Percentiles rank a stretch among this genome's conserved stretches.
Evolutionary conservation across 30 jellyfish, hydroid and myxozoan genomes (phyloP).

Genomic region (Rhopilema esculentum): DNA sequence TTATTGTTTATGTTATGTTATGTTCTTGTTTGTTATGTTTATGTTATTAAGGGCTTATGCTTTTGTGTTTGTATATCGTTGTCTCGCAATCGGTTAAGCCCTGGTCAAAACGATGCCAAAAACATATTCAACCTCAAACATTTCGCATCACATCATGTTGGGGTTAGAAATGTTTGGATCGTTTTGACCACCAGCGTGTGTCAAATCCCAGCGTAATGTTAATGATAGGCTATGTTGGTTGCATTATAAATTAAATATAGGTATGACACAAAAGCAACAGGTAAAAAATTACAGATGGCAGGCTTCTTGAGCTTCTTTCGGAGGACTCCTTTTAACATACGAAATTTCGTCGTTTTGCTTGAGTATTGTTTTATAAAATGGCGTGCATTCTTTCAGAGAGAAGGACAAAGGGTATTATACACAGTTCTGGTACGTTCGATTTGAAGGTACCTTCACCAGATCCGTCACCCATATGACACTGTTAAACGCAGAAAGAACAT

Average conservation of each 20-base stretch:
- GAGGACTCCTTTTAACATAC: not conserved
- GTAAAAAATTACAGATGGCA: not conserved
- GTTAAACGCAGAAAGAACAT: not conserved
- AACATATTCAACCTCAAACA: not conserved
- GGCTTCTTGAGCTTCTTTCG: not conserved
- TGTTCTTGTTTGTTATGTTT: too few relatives aligned
- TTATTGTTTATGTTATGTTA: too few relatives aligned
- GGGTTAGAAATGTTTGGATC: too few relatives aligned
- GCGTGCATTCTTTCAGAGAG: not conserved
- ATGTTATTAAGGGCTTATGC: too few relatives aligned
- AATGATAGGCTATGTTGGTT: too few relatives aligned
- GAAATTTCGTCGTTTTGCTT: not conserved
- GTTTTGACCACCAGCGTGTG: too few relatives aligned
- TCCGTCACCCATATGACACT: slow-evolving; percentile 25
- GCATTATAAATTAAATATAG: not conserved
- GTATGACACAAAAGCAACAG: not conserved
- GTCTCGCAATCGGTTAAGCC: too few relatives aligned
- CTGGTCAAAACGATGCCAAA: not conserved
- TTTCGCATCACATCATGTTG: too few relatives aligned
- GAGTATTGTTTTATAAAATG: not conserved
- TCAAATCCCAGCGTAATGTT: too few relatives aligned
- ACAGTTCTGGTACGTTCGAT: slow-evolving; percentile 7
- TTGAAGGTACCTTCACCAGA: slow-evolving; percentile 21
- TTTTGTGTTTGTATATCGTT: too few relatives aligned
- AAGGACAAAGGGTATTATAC: not conserved